These are phyloP conservation scores for Tragelaphus scriptus DNA, from an alignment of 2,113 vertebrate genomes.

Conservation along the genomic window DNA sequence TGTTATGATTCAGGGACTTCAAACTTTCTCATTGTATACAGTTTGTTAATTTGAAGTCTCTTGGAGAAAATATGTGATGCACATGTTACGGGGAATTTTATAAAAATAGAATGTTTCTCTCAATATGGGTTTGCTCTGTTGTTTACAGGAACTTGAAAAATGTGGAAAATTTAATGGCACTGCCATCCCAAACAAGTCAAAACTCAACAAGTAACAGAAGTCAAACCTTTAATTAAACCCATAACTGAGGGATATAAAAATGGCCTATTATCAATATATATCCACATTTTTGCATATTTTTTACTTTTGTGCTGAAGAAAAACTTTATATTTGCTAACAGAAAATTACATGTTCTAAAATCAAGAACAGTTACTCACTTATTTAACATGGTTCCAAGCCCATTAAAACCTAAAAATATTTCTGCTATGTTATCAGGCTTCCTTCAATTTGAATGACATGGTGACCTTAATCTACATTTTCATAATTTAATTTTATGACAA, in stretches of 20 bases:
- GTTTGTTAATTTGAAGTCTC: not conserved
- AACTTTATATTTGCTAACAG: not conserved
- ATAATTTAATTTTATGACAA: not conserved
- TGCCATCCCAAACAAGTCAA: not conserved
- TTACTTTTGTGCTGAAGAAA: not conserved
- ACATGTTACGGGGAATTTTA: not conserved
- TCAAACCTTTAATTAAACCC: not conserved
- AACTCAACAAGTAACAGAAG: not conserved
- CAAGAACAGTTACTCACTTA: not conserved
- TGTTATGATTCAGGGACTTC: not conserved
- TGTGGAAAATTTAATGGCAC: not conserved
- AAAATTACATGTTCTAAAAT: not conserved
- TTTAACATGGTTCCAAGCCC: not conserved
- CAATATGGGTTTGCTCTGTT: not conserved
- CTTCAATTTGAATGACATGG: not conserved
- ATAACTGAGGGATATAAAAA: not conserved
- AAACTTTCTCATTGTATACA: not conserved
- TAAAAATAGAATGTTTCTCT: not conserved
- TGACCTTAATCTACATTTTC: not conserved
- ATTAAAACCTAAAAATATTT: not conserved
- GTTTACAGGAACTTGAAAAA: not conserved
- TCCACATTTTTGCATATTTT: not conserved
- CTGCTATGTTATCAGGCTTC: not conserved
- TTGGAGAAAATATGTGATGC: not conserved
- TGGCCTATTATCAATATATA: not conserved